Evolutionary conservation across 2,888 invertebrate species (phyloP), one percentile per base, ranked within the genome.

Genomic region (Drosophila siamana): DNA sequence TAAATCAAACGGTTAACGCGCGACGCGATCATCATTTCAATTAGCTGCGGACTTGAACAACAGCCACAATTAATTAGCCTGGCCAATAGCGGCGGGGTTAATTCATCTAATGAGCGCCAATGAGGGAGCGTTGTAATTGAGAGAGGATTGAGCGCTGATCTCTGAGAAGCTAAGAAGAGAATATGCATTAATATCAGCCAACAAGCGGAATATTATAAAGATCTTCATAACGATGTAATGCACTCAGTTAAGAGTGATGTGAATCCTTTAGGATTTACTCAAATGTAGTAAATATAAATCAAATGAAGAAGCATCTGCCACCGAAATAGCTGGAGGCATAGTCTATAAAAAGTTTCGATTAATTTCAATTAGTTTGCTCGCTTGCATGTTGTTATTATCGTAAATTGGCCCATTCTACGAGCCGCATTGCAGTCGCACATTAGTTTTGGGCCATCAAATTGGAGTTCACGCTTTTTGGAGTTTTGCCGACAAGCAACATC

Each of bases 21-120:
- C 68, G 57, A 86, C 85, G 85, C 88, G 67, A 50, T 33, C 54
- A 61, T 81, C 86, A 88, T 86, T 77, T 78, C 86, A 87, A 86
- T 86, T 86, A 81, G 81, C 69, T 63, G 19, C 33, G 28, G 47
- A 59, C 54, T 44, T n/a, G n/a, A n/a, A 22, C 48, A 44, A 50
- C 48, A 51, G 50, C 54, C n/a, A 16, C 72, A 75, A 76, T 75
- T 76, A 75, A 76, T 75, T 72, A 76, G 71, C 41, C 54, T 56
- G 56, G 33, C 13, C 50, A 55, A 46, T 13, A 54, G 60, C 63
- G 46, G 9, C 44, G 36, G 62, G 38, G 33, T 44, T 38, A 48
- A 26, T 4, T 15, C 13, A 44, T 41, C 41, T 41, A 54, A 54
- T 54, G 41, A 51, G 11, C 33, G 13, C 24, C 24, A 51, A 51